Conservation (phyloP, 2,888 invertebrate species). For the Myopa testacea region DNA sequence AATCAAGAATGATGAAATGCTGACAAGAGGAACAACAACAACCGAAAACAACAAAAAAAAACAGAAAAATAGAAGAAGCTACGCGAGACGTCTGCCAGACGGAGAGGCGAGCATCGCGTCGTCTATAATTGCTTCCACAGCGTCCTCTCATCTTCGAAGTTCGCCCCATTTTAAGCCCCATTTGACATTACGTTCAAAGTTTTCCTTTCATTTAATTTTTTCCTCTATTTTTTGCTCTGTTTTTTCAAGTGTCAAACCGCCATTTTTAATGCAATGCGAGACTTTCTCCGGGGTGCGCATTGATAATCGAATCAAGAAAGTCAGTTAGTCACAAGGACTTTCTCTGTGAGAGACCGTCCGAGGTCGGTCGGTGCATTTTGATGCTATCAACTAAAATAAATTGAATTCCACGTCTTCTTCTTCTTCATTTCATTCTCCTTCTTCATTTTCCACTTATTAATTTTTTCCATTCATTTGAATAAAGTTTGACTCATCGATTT, state of each 20-base stretch:
- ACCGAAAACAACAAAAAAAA: neutral
- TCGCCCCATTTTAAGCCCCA: neutral
- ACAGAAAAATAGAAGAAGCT: neutral
- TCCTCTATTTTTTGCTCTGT: neutral
- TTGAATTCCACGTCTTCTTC: constrained; percentile 26
- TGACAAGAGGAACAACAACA: neutral
- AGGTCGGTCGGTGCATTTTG: constrained; percentile 15
- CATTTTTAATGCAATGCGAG: constrained; percentile 2
- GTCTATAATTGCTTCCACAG: neutral
- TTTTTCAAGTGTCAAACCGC: neutral
- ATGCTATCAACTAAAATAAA: constrained; percentile 35
- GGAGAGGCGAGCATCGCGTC: neutral
- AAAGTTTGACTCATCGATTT: constrained; percentile 36
- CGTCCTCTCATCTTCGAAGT: neutral
- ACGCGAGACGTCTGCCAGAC: neutral
- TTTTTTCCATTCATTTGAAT: constrained; percentile 24
- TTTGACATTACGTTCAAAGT: neutral
- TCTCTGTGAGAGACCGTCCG: neutral
- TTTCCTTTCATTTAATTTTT: neutral
- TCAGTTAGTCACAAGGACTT: neutral
- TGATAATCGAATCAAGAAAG: constrained; percentile 3
- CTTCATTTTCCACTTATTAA: neutral
- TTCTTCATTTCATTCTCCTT: neutral
- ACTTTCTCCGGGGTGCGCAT: neutral
- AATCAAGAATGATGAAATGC: neutral